Evolutionary conservation across 2,797 vertebrate species (phyloP), one percentile per base, ranked within the genome.

Genomic region (Spatula clypeata): DNA sequence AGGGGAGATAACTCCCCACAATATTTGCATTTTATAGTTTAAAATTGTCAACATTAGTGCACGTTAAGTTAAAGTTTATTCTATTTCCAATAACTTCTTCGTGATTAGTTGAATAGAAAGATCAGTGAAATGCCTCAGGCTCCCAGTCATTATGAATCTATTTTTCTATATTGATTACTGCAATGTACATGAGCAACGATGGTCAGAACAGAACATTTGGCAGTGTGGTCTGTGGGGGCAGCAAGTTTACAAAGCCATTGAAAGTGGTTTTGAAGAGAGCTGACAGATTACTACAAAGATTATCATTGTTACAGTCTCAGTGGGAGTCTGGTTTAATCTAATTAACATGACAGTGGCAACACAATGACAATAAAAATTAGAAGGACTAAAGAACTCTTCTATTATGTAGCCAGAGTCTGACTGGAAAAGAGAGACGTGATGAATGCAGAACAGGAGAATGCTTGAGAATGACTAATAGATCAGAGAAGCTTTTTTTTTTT

Each of bases 311-410:
- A 77, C 40, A 69, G 87, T 71, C 91, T 86, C 92, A 16, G 29
- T 80, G 69, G 92, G 76, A 96, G 81, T 69, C 89, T 83, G 87
- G 20, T 57, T 93, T 93, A 80, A 94, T 92, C 87, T 74, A 86
- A 94, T 95, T 92, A 95, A 32, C 79, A 18, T 58, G 55, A 89
- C 73, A 91, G 87, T 86, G 69, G 72, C 76, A 86, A 86, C 38
- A 87, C 49, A 80, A 20, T 62, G 72, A 65, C 84, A 91, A 90
- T 79, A 90, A 92, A 79, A 92, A 86, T 88, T 45, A 94, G 89
- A 64, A 71, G 69, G 49, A 27, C 40, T 67, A 16, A 89, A 60
- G 71, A 85, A 69, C 26, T 90, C 66, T 36, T 75, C 70, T 49
- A 26, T 93, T 92, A 70, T 26, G 44, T 60, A 67, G 70, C 73